Evolutionary conservation across 2,113 vertebrate genomes (phyloP).

Genomic region (Callaeas wilsoni): DNA sequence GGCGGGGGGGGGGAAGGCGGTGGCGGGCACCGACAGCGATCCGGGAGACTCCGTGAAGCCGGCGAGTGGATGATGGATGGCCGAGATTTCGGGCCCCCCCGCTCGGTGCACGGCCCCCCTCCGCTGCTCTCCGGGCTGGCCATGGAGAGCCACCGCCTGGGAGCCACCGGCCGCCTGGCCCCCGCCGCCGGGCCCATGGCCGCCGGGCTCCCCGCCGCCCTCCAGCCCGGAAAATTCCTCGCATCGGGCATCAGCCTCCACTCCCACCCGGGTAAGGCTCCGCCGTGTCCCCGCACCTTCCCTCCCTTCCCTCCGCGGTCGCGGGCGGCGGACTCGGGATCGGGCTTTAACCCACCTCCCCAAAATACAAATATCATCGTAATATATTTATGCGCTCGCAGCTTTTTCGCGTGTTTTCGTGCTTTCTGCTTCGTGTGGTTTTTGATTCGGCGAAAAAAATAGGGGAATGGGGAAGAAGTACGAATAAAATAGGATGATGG

Average conservation of each 20-base stretch:
- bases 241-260: slow-evolving; percentile 88
- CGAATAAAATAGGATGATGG: fast-evolving
- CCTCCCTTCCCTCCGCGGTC: background rate
- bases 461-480: background rate
- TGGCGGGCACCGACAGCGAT: background rate
- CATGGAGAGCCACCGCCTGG: slow-evolving; percentile 89
- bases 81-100: slow-evolving; percentile 92
- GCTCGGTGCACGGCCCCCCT: slow-evolving; percentile 88
- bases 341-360: background rate
- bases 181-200: slow-evolving; percentile 81
- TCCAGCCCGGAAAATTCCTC: slow-evolving; percentile 89
- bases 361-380: background rate
- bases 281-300: background rate
- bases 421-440: background rate
- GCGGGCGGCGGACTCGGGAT: background rate
- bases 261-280: slow-evolving; percentile 88
- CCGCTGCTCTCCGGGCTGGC: slow-evolving; percentile 87
- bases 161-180: slow-evolving; percentile 83
- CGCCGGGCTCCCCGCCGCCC: slow-evolving; percentile 80
- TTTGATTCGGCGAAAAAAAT: background rate
- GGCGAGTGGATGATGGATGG: slow-evolving; percentile 91
- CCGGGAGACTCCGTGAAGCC: slow-evolving; percentile 20
- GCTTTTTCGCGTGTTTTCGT: background rate
- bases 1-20: slow-evolving; percentile 31
- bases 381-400: fast-evolving